phyloP scores from a whole-genome alignment of 2,888 invertebrate genomes.

The Lasioglossum calceatum region DNA sequence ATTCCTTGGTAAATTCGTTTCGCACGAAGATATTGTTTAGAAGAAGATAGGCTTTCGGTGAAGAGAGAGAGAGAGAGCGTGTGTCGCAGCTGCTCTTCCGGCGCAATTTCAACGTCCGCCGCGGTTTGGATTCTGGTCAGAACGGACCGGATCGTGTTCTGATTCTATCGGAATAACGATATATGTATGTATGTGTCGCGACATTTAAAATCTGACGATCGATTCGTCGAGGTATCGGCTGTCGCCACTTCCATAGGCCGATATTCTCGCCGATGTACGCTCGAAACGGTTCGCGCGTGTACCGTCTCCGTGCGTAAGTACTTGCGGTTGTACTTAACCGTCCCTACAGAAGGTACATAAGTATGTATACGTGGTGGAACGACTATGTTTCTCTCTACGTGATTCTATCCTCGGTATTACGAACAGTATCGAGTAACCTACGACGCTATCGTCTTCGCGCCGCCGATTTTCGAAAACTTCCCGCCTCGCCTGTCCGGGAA shows the following conservation, averaged over 20 bases:
- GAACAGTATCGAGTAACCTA: constrained; percentile 30
- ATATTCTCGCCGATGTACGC: not conserved
- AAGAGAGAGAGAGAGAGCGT: not conserved
- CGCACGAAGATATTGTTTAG: not conserved
- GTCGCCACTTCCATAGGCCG: not conserved
- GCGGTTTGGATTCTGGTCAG: not conserved
- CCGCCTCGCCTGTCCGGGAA: not conserved
- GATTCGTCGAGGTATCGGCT: constrained; percentile 1
- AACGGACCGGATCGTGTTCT: not conserved
- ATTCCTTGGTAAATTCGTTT: not conserved
- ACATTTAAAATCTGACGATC: not conserved
- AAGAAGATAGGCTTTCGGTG: not conserved
- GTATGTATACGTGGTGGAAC: constrained; percentile 20
- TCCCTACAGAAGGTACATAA: constrained; percentile 46
- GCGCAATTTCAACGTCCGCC: not conserved
- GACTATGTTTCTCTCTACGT: constrained; percentile 41
- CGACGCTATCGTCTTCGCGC: not conserved
- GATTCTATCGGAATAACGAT: not conserved
- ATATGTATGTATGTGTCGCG: not conserved
- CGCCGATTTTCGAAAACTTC: not conserved
- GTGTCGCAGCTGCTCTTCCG: not conserved
- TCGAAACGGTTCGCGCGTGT: not conserved
- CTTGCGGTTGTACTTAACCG: constrained; percentile 19
- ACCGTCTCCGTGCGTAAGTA: not conserved
- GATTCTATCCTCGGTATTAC: constrained; percentile 43